Percentiles rank a stretch among this genome's conserved stretches.
phyloP scores from a whole-genome alignment of 2,888 invertebrate species.

The Anthrax anthrax region DNA sequence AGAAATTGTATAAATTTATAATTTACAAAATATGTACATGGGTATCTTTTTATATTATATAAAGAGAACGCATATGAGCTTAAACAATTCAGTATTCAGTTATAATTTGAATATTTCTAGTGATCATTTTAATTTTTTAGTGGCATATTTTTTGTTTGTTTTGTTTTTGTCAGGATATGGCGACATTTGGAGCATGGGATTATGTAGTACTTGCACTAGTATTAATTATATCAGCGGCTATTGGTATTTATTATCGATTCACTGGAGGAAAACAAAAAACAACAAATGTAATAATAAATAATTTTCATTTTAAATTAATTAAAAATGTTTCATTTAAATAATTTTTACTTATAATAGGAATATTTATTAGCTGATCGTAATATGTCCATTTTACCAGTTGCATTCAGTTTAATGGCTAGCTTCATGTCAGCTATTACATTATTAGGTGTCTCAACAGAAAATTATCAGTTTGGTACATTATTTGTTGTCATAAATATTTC shows the following conservation, averaged over 20 bases:
- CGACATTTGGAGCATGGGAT: conserved; percentile 51
- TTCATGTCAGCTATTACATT: conserved; percentile 85
- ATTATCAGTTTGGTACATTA: conserved; percentile 68
- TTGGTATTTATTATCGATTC: conserved; percentile 74
- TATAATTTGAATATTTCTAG: too few relatives aligned
- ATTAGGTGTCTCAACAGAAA: conserved; percentile 79
- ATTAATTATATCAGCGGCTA: conserved; percentile 53
- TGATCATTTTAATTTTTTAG: too few relatives aligned
- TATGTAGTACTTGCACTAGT: conserved; percentile 60
- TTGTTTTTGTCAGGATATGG: conserved; percentile 17
- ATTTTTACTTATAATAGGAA: conserved; percentile 41
- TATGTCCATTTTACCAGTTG: conserved; percentile 66
- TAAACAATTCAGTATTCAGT: too few relatives aligned
- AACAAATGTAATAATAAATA: conserved; percentile 43
- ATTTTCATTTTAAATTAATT: neutral
- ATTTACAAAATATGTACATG: too few relatives aligned
- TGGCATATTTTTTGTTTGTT: too few relatives aligned
- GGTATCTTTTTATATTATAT: too few relatives aligned
- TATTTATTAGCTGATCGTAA: conserved; percentile 69
- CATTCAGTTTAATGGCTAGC: conserved; percentile 83
- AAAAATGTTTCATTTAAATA: neutral
- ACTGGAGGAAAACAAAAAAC: conserved; percentile 77
- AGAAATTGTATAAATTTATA: too few relatives aligned
- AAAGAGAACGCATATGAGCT: too few relatives aligned
- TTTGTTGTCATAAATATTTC: conserved; percentile 65